Conservation (phyloP, 2,888 invertebrate species). For the Lasioglossum figueresi region DNA sequence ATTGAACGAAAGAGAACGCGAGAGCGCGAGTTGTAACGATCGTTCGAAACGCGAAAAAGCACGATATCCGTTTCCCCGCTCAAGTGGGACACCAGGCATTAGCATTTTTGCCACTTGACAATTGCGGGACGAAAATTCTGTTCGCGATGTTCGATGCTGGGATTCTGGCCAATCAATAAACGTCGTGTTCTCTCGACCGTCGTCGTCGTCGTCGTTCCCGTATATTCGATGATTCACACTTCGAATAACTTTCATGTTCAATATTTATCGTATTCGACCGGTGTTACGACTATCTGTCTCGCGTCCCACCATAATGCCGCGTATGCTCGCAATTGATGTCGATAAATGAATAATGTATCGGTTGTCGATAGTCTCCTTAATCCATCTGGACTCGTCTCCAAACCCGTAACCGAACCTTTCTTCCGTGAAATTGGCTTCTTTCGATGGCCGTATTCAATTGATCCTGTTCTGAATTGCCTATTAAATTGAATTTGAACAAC, state of each 20-base stretch:
- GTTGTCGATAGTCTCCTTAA: constrained; percentile 21
- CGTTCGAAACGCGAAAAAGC: constrained; percentile 10
- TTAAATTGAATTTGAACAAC: not conserved
- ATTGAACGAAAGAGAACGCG: constrained; percentile 28
- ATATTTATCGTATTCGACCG: constrained; percentile 43
- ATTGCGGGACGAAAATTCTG: constrained; percentile 34
- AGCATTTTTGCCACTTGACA: constrained; percentile 41
- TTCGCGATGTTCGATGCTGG: constrained; percentile 25
- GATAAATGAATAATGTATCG: constrained; percentile 43
- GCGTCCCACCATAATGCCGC: constrained; percentile 1
- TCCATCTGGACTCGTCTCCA: not conserved
- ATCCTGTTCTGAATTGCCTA: constrained; percentile 4
- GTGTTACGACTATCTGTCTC: constrained; percentile 7
- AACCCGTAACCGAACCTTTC: not conserved
- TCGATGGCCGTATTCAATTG: not conserved
- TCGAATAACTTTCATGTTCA: constrained; percentile 32
- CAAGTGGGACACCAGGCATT: constrained; percentile 25
- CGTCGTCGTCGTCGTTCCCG: not conserved
- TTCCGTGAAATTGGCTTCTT: constrained; percentile 12
- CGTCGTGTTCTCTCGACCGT: constrained; percentile 29
- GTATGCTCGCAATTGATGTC: constrained; percentile 12
- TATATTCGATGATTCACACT: constrained; percentile 42
- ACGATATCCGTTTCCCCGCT: constrained; percentile 20
- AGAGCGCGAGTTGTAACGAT: not conserved
- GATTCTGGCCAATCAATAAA: constrained; percentile 39